Conservation (phyloP, 2,113 vertebrate species). For the Sarotherodon lohbergeri region DNA sequence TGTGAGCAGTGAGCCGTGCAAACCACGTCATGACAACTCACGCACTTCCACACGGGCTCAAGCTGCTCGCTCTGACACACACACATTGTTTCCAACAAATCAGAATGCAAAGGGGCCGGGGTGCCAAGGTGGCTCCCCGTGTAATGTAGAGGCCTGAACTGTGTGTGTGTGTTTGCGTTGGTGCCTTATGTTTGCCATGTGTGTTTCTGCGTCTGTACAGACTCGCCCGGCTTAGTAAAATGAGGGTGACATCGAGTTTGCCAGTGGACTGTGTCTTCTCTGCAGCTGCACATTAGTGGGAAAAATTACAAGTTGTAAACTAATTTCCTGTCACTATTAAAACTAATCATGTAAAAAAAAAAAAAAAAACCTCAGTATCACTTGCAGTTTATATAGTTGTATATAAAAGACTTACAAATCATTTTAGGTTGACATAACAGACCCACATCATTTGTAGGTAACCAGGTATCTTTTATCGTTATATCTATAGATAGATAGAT, state of each 20-base stretch:
- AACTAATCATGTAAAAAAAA: not conserved
- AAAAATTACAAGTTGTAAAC: not conserved
- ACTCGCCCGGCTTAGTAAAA: not conserved
- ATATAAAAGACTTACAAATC: not conserved
- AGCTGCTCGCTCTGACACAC: not conserved
- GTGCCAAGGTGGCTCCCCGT: not conserved
- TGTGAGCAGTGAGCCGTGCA: slow-evolving; percentile 66
- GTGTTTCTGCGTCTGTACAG: not conserved
- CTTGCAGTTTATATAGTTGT: not conserved
- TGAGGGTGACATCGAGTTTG: not conserved
- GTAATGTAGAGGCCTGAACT: not conserved
- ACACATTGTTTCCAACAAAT: slow-evolving; percentile 18
- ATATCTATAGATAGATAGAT: not conserved
- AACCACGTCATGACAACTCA: slow-evolving; percentile 73
- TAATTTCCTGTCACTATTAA: not conserved
- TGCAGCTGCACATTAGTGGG: not conserved
- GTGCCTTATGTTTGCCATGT: not conserved
- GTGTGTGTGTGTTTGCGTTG: not conserved
- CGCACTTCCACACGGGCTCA: slow-evolving; percentile 44
- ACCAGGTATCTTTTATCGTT: not conserved
- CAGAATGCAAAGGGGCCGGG: not conserved
- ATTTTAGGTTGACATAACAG: not conserved
- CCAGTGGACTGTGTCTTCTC: not conserved
- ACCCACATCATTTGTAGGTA: not conserved
- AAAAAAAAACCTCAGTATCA: fast-evolving